These are phyloP conservation scores for Gopherus flavomarginatus DNA, from an alignment of 2,113 vertebrate genomes.

Conservation along the genomic window DNA sequence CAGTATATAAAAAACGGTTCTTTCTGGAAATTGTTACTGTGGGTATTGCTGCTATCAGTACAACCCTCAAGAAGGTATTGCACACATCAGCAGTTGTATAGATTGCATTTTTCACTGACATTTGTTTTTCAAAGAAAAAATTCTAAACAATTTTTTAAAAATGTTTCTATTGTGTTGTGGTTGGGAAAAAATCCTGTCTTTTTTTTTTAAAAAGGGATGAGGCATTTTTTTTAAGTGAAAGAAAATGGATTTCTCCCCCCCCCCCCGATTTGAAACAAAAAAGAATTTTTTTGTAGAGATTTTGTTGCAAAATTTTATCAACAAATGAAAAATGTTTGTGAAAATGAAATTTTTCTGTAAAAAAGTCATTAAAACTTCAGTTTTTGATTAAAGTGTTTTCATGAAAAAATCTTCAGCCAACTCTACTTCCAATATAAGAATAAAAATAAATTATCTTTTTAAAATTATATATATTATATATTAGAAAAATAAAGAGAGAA, in stretches of 20 bases:
- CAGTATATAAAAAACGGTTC: not conserved
- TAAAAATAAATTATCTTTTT: not conserved
- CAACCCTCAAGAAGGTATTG: not conserved
- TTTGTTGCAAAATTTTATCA: not conserved
- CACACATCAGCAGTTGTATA: not conserved
- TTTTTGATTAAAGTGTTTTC: not conserved
- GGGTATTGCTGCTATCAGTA: not conserved
- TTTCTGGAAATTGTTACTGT: not conserved
- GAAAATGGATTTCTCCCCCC: not conserved
- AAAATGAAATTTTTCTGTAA: not conserved
- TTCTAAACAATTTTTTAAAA: not conserved
- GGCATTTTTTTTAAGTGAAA: not conserved
- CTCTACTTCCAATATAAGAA: not conserved
- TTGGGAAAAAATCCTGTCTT: not conserved
- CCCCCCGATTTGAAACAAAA: not conserved
- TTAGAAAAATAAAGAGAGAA: not conserved
- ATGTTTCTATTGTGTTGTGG: not conserved
- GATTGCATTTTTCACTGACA: not conserved
- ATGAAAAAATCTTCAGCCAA: not conserved
- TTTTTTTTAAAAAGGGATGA: not conserved
- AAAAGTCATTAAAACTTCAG: not conserved
- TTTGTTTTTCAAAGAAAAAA: not conserved
- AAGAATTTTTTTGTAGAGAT: not conserved
- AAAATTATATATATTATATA: not conserved
- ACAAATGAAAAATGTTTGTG: not conserved